These are phyloP conservation scores for Ganaspis sp. DNA, from an alignment of 1,140 invertebrate species.

Conservation along the genomic window DNA sequence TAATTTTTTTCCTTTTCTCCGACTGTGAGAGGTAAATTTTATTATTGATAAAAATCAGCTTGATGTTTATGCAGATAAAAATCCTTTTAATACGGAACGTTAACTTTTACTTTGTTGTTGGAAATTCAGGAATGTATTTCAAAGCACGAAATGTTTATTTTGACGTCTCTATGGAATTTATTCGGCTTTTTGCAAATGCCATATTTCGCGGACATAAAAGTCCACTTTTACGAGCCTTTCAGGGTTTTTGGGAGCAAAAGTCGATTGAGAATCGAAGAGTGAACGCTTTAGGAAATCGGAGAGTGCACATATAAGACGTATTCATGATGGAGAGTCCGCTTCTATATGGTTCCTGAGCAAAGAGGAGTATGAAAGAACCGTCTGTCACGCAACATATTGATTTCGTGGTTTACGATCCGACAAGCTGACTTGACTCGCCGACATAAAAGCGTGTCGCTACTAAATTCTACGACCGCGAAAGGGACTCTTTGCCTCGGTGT, in stretches of 20 bases:
- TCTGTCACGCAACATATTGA: slow-evolving; percentile 46
- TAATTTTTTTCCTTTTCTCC: background rate
- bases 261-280: slow-evolving; percentile 16
- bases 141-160: background rate
- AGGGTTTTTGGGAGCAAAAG: slow-evolving; percentile 3
- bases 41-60: background rate
- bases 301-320: background rate
- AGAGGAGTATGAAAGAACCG: slow-evolving; percentile 31
- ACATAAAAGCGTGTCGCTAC: slow-evolving; percentile 40
- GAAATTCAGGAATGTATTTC: background rate
- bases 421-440: slow-evolving; percentile 40
- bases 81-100: background rate
- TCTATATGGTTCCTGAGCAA: slow-evolving; percentile 23
- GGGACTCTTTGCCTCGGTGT: slow-evolving; percentile 31
- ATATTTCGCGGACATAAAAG: slow-evolving; percentile 19
- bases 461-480: slow-evolving; percentile 37
- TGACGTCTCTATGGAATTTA: slow-evolving; percentile 5
- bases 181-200: slow-evolving; percentile 15
- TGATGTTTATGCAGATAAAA: background rate
- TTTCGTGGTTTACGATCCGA: slow-evolving; percentile 50
- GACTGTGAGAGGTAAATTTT: background rate
- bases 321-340: background rate
- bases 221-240: slow-evolving; percentile 17
- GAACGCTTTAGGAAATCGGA: background rate
- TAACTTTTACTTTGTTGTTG: background rate